These are phyloP conservation scores for Papilio xuthus DNA, from an alignment of 1,140 invertebrate species.

Conservation along the genomic window DNA sequence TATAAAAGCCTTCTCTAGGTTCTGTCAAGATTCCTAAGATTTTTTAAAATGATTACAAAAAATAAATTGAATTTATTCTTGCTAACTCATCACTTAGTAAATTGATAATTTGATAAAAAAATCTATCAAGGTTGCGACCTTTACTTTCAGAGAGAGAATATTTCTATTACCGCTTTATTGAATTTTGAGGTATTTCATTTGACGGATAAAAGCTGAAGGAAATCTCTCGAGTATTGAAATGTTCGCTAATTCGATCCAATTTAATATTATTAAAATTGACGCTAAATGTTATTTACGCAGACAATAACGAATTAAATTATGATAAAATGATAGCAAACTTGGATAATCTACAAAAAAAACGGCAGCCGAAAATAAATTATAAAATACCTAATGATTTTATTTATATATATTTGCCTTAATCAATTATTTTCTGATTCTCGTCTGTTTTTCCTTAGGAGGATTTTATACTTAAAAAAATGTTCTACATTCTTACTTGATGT, in stretches of 20 bases:
- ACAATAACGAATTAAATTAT: not conserved
- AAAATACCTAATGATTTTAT: too few relatives aligned
- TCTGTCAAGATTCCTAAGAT: not conserved
- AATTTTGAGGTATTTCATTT: constrained; percentile 30
- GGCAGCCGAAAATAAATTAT: too few relatives aligned
- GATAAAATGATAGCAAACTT: not conserved
- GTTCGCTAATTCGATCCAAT: constrained; percentile 25
- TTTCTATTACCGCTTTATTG: constrained; percentile 21
- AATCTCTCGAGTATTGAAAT: constrained; percentile 11
- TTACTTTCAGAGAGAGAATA: not conserved
- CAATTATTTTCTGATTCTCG: too few relatives aligned
- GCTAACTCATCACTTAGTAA: not conserved
- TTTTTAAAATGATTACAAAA: not conserved
- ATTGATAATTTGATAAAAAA: constrained; percentile 10
- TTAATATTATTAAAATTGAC: constrained; percentile 14
- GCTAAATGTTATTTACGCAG: not conserved
- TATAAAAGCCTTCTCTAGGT: too few relatives aligned
- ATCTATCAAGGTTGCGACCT: constrained; percentile 1
- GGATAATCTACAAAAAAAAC: not conserved
- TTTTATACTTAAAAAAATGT: too few relatives aligned
- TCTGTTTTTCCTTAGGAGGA: too few relatives aligned
- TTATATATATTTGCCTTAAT: too few relatives aligned
- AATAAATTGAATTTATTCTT: not conserved
- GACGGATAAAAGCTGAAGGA: constrained; percentile 26
- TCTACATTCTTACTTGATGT: too few relatives aligned